Evolutionary conservation across 2,113 vertebrate species (phyloP).

Genomic region (Melozone crissalis): DNA sequence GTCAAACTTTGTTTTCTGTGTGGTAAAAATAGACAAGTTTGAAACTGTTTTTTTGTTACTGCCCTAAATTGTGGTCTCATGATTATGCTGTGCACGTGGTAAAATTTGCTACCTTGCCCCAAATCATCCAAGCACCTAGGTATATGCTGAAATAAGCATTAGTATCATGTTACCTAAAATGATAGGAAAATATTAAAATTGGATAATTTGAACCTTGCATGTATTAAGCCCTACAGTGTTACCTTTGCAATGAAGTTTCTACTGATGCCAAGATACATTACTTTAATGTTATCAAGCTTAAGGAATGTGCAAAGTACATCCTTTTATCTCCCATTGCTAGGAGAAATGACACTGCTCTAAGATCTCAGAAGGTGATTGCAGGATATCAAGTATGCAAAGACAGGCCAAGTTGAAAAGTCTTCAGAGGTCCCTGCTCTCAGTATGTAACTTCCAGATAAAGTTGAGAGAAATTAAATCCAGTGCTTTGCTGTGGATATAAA

Average conservation of each 20-base stretch:
- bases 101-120: not conserved
- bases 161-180: not conserved
- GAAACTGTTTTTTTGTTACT: not conserved
- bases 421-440: conserved; percentile 3
- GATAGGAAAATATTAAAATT: not conserved
- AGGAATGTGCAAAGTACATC: conserved; percentile 20
- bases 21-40: not conserved
- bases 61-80: not conserved
- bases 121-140: not conserved
- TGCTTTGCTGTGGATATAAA: conserved; percentile 28
- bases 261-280: not conserved
- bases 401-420: conserved; percentile 1
- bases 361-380: not conserved
- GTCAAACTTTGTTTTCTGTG: not conserved
- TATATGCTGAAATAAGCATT: not conserved
- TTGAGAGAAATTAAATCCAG: conserved; percentile 9
- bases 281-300: conserved; percentile 33
- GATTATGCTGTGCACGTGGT: not conserved
- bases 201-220: not conserved
- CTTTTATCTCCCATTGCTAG: conserved; percentile 37
- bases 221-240: not conserved
- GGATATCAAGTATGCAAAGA: conserved; percentile 17
- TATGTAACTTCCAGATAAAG: conserved; percentile 37
- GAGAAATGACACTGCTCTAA: conserved; percentile 1
- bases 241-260: not conserved